Evolutionary conservation across 30 jellyfish, hydroid and myxozoan species (phyloP), one percentile per base, ranked within the genome.

Genomic region (Pelagia noctiluca): DNA sequence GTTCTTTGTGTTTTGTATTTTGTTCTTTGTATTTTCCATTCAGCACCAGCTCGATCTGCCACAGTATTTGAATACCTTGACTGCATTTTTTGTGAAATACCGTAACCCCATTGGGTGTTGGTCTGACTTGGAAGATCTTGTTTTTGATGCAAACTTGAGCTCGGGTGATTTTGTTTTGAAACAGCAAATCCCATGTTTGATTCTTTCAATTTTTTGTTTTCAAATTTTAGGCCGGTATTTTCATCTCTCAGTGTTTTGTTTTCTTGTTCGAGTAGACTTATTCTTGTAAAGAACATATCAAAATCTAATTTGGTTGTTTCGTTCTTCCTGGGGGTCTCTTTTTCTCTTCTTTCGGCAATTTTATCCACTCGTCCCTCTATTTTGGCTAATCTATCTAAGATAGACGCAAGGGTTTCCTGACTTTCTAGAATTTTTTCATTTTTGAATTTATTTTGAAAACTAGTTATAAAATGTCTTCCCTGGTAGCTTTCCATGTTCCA

Each of bases 1-100:
- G 77, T 18, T 21, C n/a, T n/a, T n/a, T n/a, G n/a, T n/a, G n/a
- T n/a, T n/a, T n/a, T n/a, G n/a, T n/a, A n/a, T n/a, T n/a, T n/a
- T n/a, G n/a, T n/a, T n/a, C 84, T 71, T 71, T 71, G 84, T 22
- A 33, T 35, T 71, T 69, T 69, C 82, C 66, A 69, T 16, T 69
- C 82, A 35, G 66, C 66, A 31, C 35, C 82, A 16, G n/a, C n/a
- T n/a, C n/a, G n/a, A n/a, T n/a, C n/a, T n/a, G 82, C 82, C 25
- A 69, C 66, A 36, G 13, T 69, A 69, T 69, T 69, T 69, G 82
- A 30, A 31, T 69, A 33, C 66, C 82, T 31, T 23, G 66, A 69
- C 19, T 69, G 82, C 11, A 64, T 64, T 64, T 31, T 23, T n/a
- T 53, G 23, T 64, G 77, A 42, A 42, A 5, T 8, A 16, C 18